A percentile compares a stretch with the other conserved stretches of the same genome.
These are phyloP conservation scores for Dissostichus mawsoni DNA, from an alignment of 2,113 vertebrate genomes.

Conservation along the genomic window DNA sequence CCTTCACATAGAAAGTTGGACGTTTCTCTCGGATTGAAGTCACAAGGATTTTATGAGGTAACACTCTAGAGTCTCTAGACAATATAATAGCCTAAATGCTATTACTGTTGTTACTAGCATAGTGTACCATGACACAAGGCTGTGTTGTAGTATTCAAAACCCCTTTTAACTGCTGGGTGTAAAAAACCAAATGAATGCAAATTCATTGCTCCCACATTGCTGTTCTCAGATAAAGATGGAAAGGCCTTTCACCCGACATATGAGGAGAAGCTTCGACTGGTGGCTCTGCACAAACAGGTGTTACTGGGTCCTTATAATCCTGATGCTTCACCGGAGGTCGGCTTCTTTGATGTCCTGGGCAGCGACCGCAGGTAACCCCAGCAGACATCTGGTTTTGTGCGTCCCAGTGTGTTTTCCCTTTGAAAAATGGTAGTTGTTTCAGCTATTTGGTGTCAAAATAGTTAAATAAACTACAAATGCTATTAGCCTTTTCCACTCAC, in stretches of 20 bases:
- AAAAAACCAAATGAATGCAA: constrained; percentile 12
- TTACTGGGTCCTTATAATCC: constrained; percentile 94
- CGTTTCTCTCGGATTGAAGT: no score
- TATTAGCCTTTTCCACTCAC: no score
- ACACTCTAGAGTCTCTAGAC: not conserved
- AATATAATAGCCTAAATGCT: not conserved
- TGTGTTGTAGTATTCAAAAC: not conserved
- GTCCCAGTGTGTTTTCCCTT: constrained; percentile 11
- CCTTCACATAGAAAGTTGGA: not conserved
- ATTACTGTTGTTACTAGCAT: not conserved
- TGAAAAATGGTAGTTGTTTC: not conserved
- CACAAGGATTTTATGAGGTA: not conserved
- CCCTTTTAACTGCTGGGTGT: not conserved
- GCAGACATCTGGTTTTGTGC: not conserved
- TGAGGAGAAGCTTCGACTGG: constrained; percentile 96
- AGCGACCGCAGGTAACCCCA: constrained; percentile 94
- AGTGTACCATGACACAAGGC: not conserved
- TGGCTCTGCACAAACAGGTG: constrained; percentile 96
- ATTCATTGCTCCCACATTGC: not conserved
- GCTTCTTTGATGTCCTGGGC: constrained; percentile 98
- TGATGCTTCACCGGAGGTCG: constrained; percentile 95
- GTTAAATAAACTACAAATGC: not conserved
- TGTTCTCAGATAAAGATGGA: constrained; percentile 93
- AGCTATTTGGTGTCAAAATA: not conserved
- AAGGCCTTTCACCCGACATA: constrained; percentile 99